These are phyloP conservation scores for Cepphus grylle DNA, from an alignment of 2,113 vertebrate species.

Conservation along the genomic window DNA sequence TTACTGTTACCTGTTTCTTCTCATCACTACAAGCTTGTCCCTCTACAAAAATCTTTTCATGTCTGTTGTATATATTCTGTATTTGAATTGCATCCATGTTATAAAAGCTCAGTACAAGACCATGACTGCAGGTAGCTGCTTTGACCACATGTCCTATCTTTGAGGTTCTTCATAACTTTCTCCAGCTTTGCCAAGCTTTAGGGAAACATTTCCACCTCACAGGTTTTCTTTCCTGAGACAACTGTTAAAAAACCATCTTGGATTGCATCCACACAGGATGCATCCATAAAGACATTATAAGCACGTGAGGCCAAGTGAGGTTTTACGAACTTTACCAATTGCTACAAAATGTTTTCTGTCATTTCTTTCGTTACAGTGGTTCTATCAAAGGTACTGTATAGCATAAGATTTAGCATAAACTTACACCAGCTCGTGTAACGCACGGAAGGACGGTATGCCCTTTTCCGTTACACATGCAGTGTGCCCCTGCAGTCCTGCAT, in stretches of 20 bases:
- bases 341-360: background rate
- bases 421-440: accelerated
- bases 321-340: background rate
- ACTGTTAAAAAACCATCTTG: background rate
- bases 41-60: background rate
- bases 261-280: background rate
- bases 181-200: background rate
- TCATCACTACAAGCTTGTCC: background rate
- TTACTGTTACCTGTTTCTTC: background rate
- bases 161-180: background rate
- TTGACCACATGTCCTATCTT: background rate
- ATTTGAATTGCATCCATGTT: background rate
- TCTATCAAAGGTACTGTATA: background rate
- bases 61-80: background rate
- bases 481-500: background rate
- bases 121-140: background rate
- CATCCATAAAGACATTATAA: background rate
- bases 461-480: accelerated
- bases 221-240: background rate
- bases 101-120: background rate
- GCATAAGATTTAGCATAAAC: accelerated
- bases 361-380: background rate
- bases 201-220: background rate
- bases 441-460: background rate
- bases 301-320: background rate